Percentiles rank a stretch among this genome's conserved stretches.
These are phyloP conservation scores for Aphodius sticticus DNA, from an alignment of 2,888 invertebrate genomes.

Conservation along the genomic window DNA sequence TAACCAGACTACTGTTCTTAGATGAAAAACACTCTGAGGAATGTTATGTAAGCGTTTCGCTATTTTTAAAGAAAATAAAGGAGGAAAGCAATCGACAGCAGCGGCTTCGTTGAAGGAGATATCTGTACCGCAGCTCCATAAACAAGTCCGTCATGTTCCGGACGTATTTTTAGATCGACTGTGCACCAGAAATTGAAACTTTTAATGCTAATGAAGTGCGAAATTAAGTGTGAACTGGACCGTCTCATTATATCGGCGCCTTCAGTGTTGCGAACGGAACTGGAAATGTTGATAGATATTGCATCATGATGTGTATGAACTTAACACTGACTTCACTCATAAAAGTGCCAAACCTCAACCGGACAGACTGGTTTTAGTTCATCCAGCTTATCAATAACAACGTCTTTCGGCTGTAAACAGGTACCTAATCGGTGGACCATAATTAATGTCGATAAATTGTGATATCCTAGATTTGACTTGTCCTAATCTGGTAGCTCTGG, in stretches of 20 bases:
- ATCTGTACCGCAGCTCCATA: not conserved
- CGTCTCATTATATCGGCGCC: not conserved
- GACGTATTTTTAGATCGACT: not conserved
- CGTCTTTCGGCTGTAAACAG: too few relatives aligned
- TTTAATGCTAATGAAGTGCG: not conserved
- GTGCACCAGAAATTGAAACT: not conserved
- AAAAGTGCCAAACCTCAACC: too few relatives aligned
- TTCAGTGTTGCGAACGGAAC: not conserved
- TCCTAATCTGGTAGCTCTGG: too few relatives aligned
- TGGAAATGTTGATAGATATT: not conserved
- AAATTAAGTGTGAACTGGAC: not conserved
- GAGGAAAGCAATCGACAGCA: not conserved
- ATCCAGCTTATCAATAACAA: too few relatives aligned
- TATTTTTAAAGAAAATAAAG: slow-evolving; percentile 4
- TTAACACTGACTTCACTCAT: too few relatives aligned
- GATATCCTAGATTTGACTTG: too few relatives aligned
- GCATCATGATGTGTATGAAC: too few relatives aligned
- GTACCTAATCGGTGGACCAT: too few relatives aligned
- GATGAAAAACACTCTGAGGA: not conserved
- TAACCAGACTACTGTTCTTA: not conserved
- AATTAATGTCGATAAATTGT: too few relatives aligned
- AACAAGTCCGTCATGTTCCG: not conserved
- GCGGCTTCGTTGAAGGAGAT: not conserved
- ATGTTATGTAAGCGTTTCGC: not conserved
- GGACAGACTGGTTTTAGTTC: too few relatives aligned